Evolutionary conservation across 2,113 vertebrate species (phyloP), one percentile per base, ranked within the genome.

Genomic region (Phoenicopterus ruber): DNA sequence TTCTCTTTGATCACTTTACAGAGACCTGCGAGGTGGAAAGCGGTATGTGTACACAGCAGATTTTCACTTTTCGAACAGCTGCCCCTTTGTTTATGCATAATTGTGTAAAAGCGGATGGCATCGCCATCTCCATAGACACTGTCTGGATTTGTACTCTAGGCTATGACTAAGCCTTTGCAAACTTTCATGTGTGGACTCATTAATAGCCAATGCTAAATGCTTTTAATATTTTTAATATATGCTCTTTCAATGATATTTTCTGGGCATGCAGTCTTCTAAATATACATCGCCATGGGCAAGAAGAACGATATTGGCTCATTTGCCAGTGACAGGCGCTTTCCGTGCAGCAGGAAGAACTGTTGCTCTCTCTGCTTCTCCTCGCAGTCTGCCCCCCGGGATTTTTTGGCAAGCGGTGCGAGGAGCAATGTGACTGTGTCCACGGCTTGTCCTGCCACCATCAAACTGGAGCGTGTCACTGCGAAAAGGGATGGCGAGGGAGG

Each of bases 361-460:
- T 46, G 36, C 54, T 78, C 19, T 94, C 73, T 73, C 57, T 95
- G 29, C 69, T 90, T 88, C 22, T 79, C 58, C 54, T 61, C 8
- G 1, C 66, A 97, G 97, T 16, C 16, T 97, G 96, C 6, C 80
- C 93, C 1, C 26, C 5, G 0, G 94, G 97, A 31, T 85, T 34
- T 61, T 96, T 95, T 8, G 96, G 95, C 8, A 5, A 77, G 66
- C 28, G 1, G 22, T 97, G 93, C 0, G 50, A 96, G 80, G 91
- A 92, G 81, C 82, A 3, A 0, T 97, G 97, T 21, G 80, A 91
- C 57, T 97, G 96, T 6, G 0, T 83, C 9, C 96, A 96, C 2
- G 3, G 82, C 82, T 10, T 28, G 58, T 92, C 96, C 80, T 97
- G 94, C 72, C 94, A 97, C 81, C 95, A 82, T 21, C 96, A 88